Evolutionary conservation across 2,113 vertebrate species (phyloP).

Genomic region (Opisthocomus hoazin): DNA sequence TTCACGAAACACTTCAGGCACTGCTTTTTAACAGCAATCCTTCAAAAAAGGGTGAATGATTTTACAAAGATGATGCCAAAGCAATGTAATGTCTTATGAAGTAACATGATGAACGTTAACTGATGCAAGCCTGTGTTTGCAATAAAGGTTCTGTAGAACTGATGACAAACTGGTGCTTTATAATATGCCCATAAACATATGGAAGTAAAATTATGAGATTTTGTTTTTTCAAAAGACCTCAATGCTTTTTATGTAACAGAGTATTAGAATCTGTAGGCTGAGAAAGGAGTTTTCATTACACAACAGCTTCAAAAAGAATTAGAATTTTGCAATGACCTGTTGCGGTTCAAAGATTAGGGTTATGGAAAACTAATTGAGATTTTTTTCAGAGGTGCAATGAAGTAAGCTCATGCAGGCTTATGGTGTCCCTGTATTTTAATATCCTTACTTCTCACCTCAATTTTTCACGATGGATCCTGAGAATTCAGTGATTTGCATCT

Average conservation of each 20-base stretch:
- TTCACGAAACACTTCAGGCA: not conserved
- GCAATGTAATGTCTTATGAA: not conserved
- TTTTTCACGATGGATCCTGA: not conserved
- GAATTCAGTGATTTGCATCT: not conserved
- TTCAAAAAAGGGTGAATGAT: not conserved
- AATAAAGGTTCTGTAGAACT: not conserved
- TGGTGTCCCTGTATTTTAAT: not conserved
- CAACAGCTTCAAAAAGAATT: not conserved
- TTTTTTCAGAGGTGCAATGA: not conserved
- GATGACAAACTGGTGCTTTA: not conserved
- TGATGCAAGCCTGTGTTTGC: not conserved
- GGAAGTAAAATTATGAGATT: not conserved
- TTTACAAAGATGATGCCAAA: not conserved
- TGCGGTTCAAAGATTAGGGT: not conserved
- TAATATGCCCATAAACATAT: not conserved
- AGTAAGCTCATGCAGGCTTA: not conserved
- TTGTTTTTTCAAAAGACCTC: not conserved
- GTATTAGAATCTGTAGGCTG: not conserved
- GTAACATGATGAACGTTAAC: not conserved
- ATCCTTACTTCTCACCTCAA: not conserved
- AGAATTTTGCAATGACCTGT: not conserved
- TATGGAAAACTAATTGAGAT: not conserved
- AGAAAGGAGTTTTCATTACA: not conserved
- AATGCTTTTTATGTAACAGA: not conserved
- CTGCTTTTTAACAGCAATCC: not conserved